Base-by-base conservation (phyloP, 2,797 vertebrate species). In the Chelonia mydas region DNA sequence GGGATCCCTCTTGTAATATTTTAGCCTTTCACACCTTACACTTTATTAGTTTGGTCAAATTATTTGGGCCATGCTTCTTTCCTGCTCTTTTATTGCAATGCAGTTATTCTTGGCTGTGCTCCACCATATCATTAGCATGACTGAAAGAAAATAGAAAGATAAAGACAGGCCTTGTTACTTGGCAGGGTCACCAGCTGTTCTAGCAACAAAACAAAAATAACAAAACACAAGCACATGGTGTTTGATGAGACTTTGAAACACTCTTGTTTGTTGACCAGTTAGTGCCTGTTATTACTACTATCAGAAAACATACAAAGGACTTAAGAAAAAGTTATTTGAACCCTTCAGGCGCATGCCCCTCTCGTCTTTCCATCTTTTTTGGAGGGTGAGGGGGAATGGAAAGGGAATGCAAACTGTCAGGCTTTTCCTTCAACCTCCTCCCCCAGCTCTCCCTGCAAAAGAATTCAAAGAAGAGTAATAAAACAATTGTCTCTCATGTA, bases 81-180 rank as follows among this genome's bases (percentile, higher is more conserved):
- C 88, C 94, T 94, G 92, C 95, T 96, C 90, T 92, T 96, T 95
- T 96, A 94, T 91, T 97, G 79, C 92, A 68, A 31, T 17, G 41
- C 83, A 94, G 84, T 97, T 97, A 96, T 94, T 96, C 72, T 96
- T 97, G 97, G 96, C 94, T 37, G 45, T 33, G 74, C 5, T 92
- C 95, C 96, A 96, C 61, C 12, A 6, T 50, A 6, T 65, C 65
- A 90, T 94, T 92, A 97, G 95, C 59, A 53, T 49, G 3, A 28
- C 1, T 11, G 53, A 94, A 83, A 83, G 89, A 94, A 96, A 86
- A 11, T 25, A 59, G 59, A 77, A 1, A 3, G 51, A 61, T 51
- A 87, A 83, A 96, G 93, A 93, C 2, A 17, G 65, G 92, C 90
- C 92, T 95, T 45, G 0, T 81, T 78, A 87, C 74, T 91, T 80